Percentiles rank a stretch among this genome's conserved stretches.
These are phyloP conservation scores for Gymnoscopelus braueri DNA, from an alignment of 2,797 vertebrate genomes.

Conservation along the genomic window DNA sequence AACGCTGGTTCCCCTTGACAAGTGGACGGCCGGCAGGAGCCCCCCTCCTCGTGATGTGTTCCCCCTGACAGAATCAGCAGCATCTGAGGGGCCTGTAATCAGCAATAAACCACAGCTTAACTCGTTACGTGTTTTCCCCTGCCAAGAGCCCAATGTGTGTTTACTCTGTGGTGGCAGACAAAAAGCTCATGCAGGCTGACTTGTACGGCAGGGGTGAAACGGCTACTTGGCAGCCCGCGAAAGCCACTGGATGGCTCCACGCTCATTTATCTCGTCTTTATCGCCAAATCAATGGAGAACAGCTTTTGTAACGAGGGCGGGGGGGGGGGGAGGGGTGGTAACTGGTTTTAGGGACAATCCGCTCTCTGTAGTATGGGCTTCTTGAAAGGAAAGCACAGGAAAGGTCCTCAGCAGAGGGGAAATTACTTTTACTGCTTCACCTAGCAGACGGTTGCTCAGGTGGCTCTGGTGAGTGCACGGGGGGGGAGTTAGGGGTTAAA, in stretches of 20 bases:
- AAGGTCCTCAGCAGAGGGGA: no score
- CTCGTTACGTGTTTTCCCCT: slow-evolving; percentile 66
- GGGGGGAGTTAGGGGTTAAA: no score
- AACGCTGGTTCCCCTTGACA: slow-evolving; percentile 69
- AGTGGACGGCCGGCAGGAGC: slow-evolving; percentile 51
- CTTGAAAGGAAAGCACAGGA: background rate
- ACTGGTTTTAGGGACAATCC: slow-evolving; percentile 88
- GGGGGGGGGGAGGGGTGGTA: slow-evolving; percentile 78
- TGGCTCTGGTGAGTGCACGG: no score
- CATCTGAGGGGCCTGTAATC: slow-evolving; percentile 75
- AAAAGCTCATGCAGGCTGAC: slow-evolving; percentile 63
- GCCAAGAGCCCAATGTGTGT: slow-evolving; percentile 71
- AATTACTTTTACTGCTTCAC: no score
- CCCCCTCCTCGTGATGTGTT: slow-evolving; percentile 59
- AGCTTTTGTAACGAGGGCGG: slow-evolving; percentile 78
- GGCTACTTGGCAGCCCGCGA: slow-evolving; percentile 84
- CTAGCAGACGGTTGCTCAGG: no score
- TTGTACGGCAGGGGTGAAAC: slow-evolving; percentile 43
- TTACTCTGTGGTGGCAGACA: slow-evolving; percentile 70
- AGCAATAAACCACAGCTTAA: slow-evolving; percentile 70
- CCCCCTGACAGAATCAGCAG: slow-evolving; percentile 62
- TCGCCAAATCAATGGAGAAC: slow-evolving; percentile 85
- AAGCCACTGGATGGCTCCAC: slow-evolving; percentile 81
- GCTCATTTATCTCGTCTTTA: slow-evolving; percentile 91
- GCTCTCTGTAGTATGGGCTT: slow-evolving; percentile 70